Base-by-base conservation (phyloP, 1,140 invertebrate genomes). In the Pseudobourletiella spinata region DNA sequence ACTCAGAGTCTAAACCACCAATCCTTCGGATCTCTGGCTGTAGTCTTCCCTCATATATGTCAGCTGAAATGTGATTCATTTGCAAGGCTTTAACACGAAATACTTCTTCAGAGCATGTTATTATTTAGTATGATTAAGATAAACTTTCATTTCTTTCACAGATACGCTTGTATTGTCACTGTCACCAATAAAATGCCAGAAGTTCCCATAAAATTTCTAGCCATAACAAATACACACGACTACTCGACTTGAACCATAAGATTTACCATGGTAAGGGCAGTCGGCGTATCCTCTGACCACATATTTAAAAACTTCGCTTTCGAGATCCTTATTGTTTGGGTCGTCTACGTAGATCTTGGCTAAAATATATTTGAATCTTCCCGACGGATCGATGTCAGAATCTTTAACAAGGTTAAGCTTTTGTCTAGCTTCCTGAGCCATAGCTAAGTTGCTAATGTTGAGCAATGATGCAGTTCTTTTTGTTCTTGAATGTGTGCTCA, bases 251-350 rank as follows among this genome's bases (percentile, higher is more conserved):
- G n/a, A n/a, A n/a, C n/a, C n/a, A 15, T 61, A 42, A 52, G 29
- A 22, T 77, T 80, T 73, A 87, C 85, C 79, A 73, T 92, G 89
- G 74, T 82, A 91, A 30, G 77, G 74, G 62, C 82, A 83, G 66
- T 80, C 78, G 4, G 75, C 76, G 71, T 87, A 86, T 25, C 89
- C 89, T 62, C 89, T 79, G 2, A 91, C 86, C 42, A 93, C 82
- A 48, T 78, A 76, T 71, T 87, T 84, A 46, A 73, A 76, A 11
- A 72, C 71, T 26, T 80, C 74, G n/a, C n/a, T n/a, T n/a, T n/a
- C n/a, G n/a, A n/a, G n/a, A 30, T 76, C 75, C 14, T 73, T 72
- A 60, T 75, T 74, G 39, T 48, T n/a, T 11, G 24, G 46, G 15
- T 43, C 15, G 25, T 57, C 32, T 3, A 43, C 15, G 22, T 57